A percentile compares a stretch with the other conserved stretches of the same genome.
These are phyloP conservation scores for Carterocephalus palaemon DNA, from an alignment of 2,888 invertebrate species.

Conservation along the genomic window DNA sequence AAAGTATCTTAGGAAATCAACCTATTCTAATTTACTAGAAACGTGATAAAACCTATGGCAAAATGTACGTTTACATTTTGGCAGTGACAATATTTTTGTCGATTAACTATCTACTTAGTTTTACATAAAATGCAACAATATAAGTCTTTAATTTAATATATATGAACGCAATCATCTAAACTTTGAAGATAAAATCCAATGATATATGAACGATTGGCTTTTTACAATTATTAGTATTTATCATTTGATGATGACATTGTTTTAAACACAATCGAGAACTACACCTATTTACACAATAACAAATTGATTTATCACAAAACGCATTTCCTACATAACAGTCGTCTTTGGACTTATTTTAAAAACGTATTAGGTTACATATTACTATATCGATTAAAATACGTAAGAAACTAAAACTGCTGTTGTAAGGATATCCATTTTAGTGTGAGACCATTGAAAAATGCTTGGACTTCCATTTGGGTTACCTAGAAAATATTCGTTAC, in stretches of 20 bases:
- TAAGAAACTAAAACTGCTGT: conserved; percentile 50
- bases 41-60: conserved; percentile 31
- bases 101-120: conserved; percentile 35
- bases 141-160: conserved; percentile 28
- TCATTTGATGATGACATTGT: conserved; percentile 50
- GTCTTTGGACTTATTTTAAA: conserved; percentile 59
- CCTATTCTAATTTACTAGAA: conserved; percentile 24
- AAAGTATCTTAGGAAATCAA: conserved; percentile 23
- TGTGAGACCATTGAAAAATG: conserved; percentile 63
- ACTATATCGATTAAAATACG: conserved; percentile 38
- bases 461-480: conserved; percentile 76
- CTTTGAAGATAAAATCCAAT: conserved; percentile 7
- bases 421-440: conserved; percentile 61
- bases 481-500: conserved; percentile 73
- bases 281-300: conserved; percentile 62
- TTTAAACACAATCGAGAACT: conserved; percentile 46
- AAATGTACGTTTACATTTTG: conserved; percentile 60
- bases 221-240: conserved; percentile 34
- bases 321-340: conserved; percentile 66
- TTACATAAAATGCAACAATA: conserved; percentile 30
- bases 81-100: conserved; percentile 53
- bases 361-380: conserved; percentile 28
- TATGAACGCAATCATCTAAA: conserved; percentile 14
- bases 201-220: conserved; percentile 23
- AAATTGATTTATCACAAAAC: conserved; percentile 70